These are phyloP conservation scores for Stenolophus ochropezus DNA, from an alignment of 2,888 invertebrate genomes.

Conservation along the genomic window DNA sequence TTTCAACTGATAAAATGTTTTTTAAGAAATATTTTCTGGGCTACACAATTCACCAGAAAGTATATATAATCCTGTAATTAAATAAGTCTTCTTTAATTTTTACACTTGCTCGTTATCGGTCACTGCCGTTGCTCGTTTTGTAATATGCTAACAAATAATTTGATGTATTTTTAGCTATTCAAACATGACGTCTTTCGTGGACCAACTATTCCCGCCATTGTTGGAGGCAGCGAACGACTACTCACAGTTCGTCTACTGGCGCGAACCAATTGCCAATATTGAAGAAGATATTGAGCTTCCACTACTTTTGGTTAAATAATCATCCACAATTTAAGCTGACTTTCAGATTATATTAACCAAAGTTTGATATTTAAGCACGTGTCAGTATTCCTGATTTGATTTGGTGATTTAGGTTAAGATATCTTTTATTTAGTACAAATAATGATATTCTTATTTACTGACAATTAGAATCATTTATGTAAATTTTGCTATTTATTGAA, in stretches of 20 bases:
- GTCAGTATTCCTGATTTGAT: slow-evolving; percentile 52
- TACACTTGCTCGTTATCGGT: no score
- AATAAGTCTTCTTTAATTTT: no score
- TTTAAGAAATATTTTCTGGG: no score
- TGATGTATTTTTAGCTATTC: slow-evolving; percentile 84
- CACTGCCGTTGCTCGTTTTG: no score
- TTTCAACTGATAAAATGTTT: no score
- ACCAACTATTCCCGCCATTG: slow-evolving; percentile 95
- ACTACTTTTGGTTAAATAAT: slow-evolving; percentile 43
- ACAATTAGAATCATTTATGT: slow-evolving; percentile 40
- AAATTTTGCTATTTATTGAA: slow-evolving; percentile 34
- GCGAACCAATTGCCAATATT: slow-evolving; percentile 84
- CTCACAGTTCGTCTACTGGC: slow-evolving; percentile 94
- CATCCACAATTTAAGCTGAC: background rate
- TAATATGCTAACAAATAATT: background rate
- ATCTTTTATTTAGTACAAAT: slow-evolving; percentile 57
- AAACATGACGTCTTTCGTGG: slow-evolving; percentile 94
- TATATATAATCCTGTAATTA: no score
- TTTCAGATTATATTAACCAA: slow-evolving; percentile 40
- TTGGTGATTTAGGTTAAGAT: slow-evolving; percentile 52
- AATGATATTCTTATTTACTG: slow-evolving; percentile 41
- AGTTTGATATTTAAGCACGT: slow-evolving; percentile 44
- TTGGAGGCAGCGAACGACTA: slow-evolving; percentile 82
- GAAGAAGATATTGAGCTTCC: slow-evolving; percentile 65
- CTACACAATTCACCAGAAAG: no score